Base-by-base conservation (phyloP, 2,113 vertebrate genomes). In the Malurus elegans region DNA sequence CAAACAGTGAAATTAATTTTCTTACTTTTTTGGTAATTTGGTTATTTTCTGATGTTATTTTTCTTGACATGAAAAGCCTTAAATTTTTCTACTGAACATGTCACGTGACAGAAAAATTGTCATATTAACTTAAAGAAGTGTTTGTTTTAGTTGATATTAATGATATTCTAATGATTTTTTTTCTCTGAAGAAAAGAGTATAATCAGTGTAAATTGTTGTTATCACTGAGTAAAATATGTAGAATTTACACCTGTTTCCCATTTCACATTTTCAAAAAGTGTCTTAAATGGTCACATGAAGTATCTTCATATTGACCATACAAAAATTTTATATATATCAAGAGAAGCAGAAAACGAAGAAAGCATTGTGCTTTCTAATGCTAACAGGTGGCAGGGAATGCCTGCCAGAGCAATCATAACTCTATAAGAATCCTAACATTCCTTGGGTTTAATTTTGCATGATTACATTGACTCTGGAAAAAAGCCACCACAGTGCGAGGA, bases 381-480 rank as follows among this genome's bases (percentile, higher is more conserved):
- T 73, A 78, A 75, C 76, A 94, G 92, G 81, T 96, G 88, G 53
- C 53, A 78, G 42, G 73, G 79, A 96, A 85, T 71, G 75, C n/a
- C 26, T 87, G 29, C 32, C 88, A 44, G 34, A 86, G 26, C 38
- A 76, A 14, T 51, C 14, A 76, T 51, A 89, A 19, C 54, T 86
- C 61, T 32, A 1, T 56, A 51, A 87, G 64, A 78, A 86, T 71
- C 32, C 23, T 82, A 10, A 26, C 64, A 86, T 82, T 80, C 58
- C 36, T 51, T 75, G 38, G 24, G 17, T 72, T 86, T 86, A 76
- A 72, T 95, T 96, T 90, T 79, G 20, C n/a, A 23, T 76, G 7
- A 60, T 90, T 87, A 51, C 57, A 76, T 36, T 73, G 69, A 48
- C 40, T 96, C n/a, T 34, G 32, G 14, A 36, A 85, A 62, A 78